Base-by-base conservation (phyloP, 2,113 vertebrate genomes). In the Clinocottus analis region DNA sequence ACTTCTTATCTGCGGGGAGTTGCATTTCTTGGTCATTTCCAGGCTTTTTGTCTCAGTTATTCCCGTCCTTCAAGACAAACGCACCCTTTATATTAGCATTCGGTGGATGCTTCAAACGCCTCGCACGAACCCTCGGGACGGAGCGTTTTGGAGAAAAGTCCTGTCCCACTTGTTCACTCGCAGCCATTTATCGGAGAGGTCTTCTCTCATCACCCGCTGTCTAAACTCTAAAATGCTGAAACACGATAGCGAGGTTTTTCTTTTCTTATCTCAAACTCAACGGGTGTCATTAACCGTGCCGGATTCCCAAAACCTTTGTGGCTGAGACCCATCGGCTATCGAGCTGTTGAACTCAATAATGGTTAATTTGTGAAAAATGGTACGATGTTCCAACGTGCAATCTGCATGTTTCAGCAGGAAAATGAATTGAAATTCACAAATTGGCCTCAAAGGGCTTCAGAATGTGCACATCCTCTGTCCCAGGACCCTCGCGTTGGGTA, bases 71-170 rank as follows among this genome's bases (percentile, higher is more conserved):
- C 12, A 59, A 74, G 71, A 63, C 5, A 61, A 37, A 65, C 53
- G 21, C 55, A 85, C 77, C 41, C 12, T 16, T 74, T 19, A 29
- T 19, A 49, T 25, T 16, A 49, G 62, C 21, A 63, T 89, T 77
- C 78, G 64, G 67, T 66, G 72, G 75, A 69, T 41, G 47, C 58
- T 58, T 82, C 58, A 43, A 68, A 80, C 73, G 77, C 75, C 58
- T 58, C 41, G n/a, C 53, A 35, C 19, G 63, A 60, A 23, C 14
- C 60, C 69, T 35, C 2, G 19, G 55, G 79, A 72, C 27, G 61
- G 37, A 68, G 75, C 71, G 77, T 75, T 16, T 56, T 1, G 4
- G 27, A 72, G 68, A 76, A n/a, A 75, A 41, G 58, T 67, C 65
- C 43, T 63, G 37, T 73, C 55, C 64, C 45, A 31, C 56, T 79